These are phyloP conservation scores for Calidris pugnax DNA, from an alignment of 2,113 vertebrate genomes.

Conservation along the genomic window DNA sequence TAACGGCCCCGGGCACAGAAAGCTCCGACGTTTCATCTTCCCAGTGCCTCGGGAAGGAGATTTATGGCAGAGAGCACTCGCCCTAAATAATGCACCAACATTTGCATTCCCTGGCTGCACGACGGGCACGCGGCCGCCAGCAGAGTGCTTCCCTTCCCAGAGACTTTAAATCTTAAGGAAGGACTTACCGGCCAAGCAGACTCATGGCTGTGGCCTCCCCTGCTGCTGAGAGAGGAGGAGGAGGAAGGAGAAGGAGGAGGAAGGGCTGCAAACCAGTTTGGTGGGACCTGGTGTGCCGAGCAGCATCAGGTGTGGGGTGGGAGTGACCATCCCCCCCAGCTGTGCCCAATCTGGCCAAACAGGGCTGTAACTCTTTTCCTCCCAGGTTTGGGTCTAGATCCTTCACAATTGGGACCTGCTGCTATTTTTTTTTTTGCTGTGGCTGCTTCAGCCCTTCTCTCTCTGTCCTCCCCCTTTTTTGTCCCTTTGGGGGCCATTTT, in stretches of 20 bases:
- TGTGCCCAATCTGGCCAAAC: accelerated
- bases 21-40: accelerated
- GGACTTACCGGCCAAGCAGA: not conserved
- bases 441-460: too few species aligned
- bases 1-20: accelerated
- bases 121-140: accelerated
- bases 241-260: not conserved
- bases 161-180: not conserved
- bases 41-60: accelerated
- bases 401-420: not conserved
- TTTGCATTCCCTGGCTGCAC: not conserved
- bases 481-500: not conserved
- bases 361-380: accelerated
- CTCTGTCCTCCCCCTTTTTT: not conserved
- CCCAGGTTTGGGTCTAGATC: not conserved
- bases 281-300: accelerated
- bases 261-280: not conserved
- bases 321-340: accelerated
- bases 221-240: accelerated
- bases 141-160: accelerated
- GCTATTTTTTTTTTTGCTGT: not conserved
- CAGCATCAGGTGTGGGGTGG: not conserved
- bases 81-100: not conserved
- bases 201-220: not conserved
- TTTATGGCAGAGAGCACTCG: not conserved